phyloP scores from a whole-genome alignment of 2,888 invertebrate genomes.

The Nasonovia ribisnigri region DNA sequence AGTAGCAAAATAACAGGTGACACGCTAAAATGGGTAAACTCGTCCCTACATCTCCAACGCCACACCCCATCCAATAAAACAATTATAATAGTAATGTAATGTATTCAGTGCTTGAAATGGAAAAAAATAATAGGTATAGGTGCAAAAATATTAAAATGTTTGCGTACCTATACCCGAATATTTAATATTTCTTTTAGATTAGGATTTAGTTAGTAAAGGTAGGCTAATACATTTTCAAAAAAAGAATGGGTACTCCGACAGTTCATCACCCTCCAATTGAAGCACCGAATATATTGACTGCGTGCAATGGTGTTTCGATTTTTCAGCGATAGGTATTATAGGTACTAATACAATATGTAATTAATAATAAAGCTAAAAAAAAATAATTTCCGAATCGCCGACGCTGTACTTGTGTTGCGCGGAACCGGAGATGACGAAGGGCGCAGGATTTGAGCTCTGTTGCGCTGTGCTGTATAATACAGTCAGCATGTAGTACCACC shows the following conservation, averaged over 20 bases:
- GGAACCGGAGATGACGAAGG: constrained; percentile 64
- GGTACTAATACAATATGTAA: background rate
- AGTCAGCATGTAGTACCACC: background rate
- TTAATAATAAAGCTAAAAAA: background rate
- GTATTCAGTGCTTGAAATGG: background rate
- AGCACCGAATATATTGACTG: background rate
- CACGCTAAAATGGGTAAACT: background rate
- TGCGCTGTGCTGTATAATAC: background rate
- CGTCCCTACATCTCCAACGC: background rate
- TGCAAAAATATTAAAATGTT: background rate
- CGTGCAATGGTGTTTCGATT: background rate
- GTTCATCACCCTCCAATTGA: no score
- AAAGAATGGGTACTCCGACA: no score
- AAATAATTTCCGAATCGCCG: background rate
- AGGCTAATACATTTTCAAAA: no score
- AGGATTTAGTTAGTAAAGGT: no score
- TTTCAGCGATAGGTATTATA: background rate
- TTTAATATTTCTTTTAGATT: no score
- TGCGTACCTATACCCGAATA: no score
- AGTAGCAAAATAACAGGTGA: background rate
- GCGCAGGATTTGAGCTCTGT: constrained; percentile 59
- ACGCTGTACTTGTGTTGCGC: background rate
- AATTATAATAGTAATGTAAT: background rate
- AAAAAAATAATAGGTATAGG: background rate
- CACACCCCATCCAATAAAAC: background rate